A percentile compares a stretch with the other conserved stretches of the same genome.
These are phyloP conservation scores for Prunella himalayana DNA, from an alignment of 2,113 vertebrate species.

Conservation along the genomic window DNA sequence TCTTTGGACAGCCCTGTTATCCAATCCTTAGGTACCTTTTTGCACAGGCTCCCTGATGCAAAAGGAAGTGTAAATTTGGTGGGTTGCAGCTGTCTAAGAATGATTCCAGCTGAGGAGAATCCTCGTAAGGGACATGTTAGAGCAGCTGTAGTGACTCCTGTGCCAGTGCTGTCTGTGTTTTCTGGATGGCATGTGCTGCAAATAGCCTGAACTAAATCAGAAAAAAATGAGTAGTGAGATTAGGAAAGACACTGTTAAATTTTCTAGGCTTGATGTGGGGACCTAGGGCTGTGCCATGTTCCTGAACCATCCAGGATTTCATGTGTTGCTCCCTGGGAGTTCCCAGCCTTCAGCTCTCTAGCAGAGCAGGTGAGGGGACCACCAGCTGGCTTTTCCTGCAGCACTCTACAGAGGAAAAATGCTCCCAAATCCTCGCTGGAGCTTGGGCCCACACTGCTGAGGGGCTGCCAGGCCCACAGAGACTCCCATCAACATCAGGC, in stretches of 20 bases:
- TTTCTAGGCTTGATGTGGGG: not conserved
- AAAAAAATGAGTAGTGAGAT: not conserved
- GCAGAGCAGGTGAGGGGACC: not conserved
- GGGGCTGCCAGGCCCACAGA: not conserved
- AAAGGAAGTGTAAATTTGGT: not conserved
- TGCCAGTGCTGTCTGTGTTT: not conserved
- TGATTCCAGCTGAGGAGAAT: not conserved
- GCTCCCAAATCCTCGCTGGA: not conserved
- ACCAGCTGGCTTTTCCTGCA: not conserved
- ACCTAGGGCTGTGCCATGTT: not conserved
- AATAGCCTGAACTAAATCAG: not conserved
- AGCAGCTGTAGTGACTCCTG: not conserved
- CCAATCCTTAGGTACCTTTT: not conserved
- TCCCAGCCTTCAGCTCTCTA: not conserved
- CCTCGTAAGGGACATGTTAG: not conserved
- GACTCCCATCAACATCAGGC: not conserved
- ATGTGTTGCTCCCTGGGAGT: not conserved
- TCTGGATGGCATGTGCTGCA: not conserved
- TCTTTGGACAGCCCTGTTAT: not conserved
- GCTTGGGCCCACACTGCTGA: not conserved
- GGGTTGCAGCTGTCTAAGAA: not conserved
- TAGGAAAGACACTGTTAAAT: not conserved
- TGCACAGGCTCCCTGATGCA: not conserved
- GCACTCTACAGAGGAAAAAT: not conserved
- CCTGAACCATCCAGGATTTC: not conserved